These are phyloP conservation scores for Bothrops alternatus DNA, from an alignment of 2,797 vertebrate genomes.

Conservation along the genomic window DNA sequence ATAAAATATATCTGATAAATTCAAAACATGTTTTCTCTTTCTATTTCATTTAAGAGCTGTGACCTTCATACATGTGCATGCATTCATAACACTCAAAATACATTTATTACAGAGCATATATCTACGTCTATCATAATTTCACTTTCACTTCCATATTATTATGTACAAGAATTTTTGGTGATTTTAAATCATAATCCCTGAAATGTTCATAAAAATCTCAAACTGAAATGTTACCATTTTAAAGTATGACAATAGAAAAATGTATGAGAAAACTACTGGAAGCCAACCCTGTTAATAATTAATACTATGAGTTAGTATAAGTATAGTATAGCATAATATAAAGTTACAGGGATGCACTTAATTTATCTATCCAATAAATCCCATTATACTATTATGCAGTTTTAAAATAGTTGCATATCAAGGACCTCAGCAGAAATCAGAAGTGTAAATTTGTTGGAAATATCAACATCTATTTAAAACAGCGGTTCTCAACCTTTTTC, in stretches of 20 bases:
- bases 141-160: background rate
- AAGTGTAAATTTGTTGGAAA: background rate
- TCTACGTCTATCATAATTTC: background rate
- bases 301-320: background rate
- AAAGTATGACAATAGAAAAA: background rate
- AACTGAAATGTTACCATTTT: background rate
- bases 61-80: background rate
- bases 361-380: background rate
- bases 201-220: conserved; percentile 5
- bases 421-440: background rate
- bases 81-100: conserved; percentile 10
- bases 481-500: too few relatives aligned
- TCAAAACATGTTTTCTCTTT: background rate
- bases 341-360: background rate
- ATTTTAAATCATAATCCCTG: conserved; percentile 33
- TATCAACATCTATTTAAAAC: background rate
- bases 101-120: background rate
- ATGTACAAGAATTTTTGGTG: conserved; percentile 19
- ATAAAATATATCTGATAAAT: background rate
- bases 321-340: background rate
- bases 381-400: background rate
- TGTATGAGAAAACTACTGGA: background rate
- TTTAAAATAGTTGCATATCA: background rate
- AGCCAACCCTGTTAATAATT: background rate
- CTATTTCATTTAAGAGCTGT: background rate